A percentile compares a stretch with the other conserved stretches of the same genome.
Conservation (phyloP, 2,113 vertebrate genomes). For the Lathamus discolor region DNA sequence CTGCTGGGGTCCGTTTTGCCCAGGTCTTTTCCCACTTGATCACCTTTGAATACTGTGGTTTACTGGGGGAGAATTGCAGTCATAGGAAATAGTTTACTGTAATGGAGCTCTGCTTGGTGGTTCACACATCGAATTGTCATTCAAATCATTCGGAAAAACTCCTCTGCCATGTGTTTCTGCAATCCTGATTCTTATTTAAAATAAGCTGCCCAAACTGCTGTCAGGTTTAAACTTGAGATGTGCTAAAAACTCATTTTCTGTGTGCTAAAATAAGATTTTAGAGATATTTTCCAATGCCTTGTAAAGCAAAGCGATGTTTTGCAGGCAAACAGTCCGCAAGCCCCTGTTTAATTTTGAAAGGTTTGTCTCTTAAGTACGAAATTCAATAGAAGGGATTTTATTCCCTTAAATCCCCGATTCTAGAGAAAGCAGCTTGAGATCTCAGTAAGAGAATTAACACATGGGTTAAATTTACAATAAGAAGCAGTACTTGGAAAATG, state of each 20-base stretch:
- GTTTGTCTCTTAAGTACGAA: conserved; percentile 29
- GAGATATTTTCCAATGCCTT: not conserved
- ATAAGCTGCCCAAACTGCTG: not conserved
- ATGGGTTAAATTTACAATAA: conserved; percentile 49
- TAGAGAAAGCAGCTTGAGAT: conserved; percentile 62
- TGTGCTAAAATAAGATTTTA: not conserved
- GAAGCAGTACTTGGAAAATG: conserved; percentile 39
- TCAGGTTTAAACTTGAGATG: not conserved
- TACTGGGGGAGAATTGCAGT: not conserved
- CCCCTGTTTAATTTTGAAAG: conserved; percentile 5
- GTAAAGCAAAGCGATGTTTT: not conserved
- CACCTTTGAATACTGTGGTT: not conserved
- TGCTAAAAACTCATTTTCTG: not conserved
- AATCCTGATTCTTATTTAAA: not conserved
- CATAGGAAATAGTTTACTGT: not conserved
- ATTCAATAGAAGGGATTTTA: conserved; percentile 52
- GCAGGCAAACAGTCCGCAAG: not conserved
- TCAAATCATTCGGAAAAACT: not conserved
- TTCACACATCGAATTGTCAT: not conserved
- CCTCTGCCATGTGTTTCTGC: rapidly evolving
- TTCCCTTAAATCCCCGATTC: conserved; percentile 31
- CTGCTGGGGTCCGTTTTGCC: not conserved
- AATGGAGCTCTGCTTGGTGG: not conserved
- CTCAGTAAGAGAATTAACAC: conserved; percentile 65
- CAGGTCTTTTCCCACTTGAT: not conserved